phyloP scores from a whole-genome alignment of 2,888 invertebrate genomes.

The Esperia sulphurella region DNA sequence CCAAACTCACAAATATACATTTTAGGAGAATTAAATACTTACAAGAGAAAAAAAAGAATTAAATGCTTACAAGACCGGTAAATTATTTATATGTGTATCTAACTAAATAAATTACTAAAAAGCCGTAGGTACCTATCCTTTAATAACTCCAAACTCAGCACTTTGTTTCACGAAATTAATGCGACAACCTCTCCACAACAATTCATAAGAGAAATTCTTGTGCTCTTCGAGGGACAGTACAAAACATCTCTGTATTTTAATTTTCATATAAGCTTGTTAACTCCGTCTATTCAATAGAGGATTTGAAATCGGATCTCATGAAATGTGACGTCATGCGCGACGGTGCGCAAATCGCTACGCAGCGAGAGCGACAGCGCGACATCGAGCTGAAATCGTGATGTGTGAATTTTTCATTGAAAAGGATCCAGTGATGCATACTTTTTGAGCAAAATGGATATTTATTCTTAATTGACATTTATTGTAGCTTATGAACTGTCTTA shows the following conservation, averaged over 20 bases:
- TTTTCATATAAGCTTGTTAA: constrained; percentile 8
- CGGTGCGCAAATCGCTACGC: constrained; percentile 4
- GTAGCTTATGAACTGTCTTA: no score
- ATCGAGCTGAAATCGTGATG: background rate
- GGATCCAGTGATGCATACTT: background rate
- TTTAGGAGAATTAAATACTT: no score
- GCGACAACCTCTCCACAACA: background rate
- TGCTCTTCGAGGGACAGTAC: background rate
- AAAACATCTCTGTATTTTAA: background rate
- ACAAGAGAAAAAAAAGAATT: no score
- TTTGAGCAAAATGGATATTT: no score
- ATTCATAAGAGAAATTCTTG: background rate
- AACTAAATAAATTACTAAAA: no score
- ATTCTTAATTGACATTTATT: no score
- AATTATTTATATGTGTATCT: no score
- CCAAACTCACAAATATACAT: no score
- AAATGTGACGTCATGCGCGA: constrained; percentile 11
- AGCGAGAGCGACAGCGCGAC: background rate
- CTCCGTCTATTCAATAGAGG: constrained; percentile 8
- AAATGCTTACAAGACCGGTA: no score
- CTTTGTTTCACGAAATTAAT: background rate
- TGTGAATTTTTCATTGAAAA: no score
- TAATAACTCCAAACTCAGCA: background rate
- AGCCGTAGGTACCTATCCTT: no score
- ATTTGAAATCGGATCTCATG: constrained; percentile 14